These are phyloP conservation scores for Squalus acanthias DNA, from an alignment of 2,797 vertebrate genomes.

Conservation along the genomic window DNA sequence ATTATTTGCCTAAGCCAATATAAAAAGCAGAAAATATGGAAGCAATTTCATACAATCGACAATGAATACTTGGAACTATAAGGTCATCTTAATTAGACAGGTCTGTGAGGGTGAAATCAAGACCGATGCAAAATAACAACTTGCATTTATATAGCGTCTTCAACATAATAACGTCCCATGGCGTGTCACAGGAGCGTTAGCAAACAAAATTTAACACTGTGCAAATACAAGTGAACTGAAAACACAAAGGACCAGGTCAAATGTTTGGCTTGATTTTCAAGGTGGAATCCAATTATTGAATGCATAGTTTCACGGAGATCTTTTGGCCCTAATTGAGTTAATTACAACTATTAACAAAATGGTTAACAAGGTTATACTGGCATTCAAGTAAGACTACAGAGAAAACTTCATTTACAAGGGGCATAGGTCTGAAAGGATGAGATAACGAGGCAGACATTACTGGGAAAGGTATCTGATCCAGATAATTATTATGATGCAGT, in stretches of 20 bases:
- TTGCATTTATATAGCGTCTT: neutral
- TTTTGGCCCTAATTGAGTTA: neutral
- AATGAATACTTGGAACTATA: neutral
- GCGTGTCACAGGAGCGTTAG: neutral
- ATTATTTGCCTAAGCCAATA: neutral
- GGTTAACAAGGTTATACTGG: neutral
- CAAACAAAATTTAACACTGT: neutral
- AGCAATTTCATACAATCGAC: neutral
- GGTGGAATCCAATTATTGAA: neutral
- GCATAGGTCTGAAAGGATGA: slow-evolving; percentile 6
- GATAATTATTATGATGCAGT: neutral
- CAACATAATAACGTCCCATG: neutral
- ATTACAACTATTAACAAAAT: slow-evolving; percentile 1
- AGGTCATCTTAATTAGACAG: neutral
- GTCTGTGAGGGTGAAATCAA: neutral
- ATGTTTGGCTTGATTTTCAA: slow-evolving; percentile 4
- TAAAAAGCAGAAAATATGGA: neutral
- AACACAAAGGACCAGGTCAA: neutral
- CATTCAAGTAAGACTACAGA: neutral
- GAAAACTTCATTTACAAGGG: neutral
- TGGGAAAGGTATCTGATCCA: neutral
- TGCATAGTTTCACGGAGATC: neutral
- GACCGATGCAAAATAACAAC: slow-evolving; percentile 10
- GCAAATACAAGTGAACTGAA: neutral
- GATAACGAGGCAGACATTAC: neutral